Evolutionary conservation across 2,113 vertebrate species (phyloP).

Genomic region (Lasiurus cinereus): DNA sequence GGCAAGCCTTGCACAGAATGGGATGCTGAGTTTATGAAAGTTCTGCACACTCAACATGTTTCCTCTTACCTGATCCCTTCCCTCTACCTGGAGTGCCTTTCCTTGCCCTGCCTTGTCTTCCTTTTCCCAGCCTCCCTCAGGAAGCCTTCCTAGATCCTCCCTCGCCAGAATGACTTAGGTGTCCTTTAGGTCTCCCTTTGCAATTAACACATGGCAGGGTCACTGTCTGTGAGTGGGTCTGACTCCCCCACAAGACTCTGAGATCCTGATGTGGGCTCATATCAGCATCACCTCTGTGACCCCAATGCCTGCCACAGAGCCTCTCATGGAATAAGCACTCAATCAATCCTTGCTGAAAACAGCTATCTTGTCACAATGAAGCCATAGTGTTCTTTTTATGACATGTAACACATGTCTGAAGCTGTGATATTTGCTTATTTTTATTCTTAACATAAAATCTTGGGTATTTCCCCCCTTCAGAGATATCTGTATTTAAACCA

Average conservation of each 20-base stretch:
- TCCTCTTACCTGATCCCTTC: not conserved
- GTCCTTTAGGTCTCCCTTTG: not conserved
- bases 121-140: not conserved
- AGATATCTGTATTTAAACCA: not conserved
- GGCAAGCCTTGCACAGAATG: not conserved
- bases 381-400: not conserved
- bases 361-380: not conserved
- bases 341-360: not conserved
- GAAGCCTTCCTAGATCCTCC: not conserved
- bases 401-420: not conserved
- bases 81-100: not conserved
- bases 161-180: too few relatives aligned
- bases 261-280: not conserved
- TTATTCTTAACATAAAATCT: not conserved
- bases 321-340: not conserved
- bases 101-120: not conserved
- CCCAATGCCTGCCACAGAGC: not conserved
- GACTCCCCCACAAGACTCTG: not conserved
- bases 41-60: accelerated
- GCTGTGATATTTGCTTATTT: not conserved
- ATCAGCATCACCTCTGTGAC: not conserved
- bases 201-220: accelerated
- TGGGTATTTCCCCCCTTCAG: accelerated
- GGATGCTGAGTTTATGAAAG: accelerated
- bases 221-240: not conserved